These are phyloP conservation scores for Calliopum simillimum DNA, from an alignment of 2,888 invertebrate genomes.

Conservation along the genomic window DNA sequence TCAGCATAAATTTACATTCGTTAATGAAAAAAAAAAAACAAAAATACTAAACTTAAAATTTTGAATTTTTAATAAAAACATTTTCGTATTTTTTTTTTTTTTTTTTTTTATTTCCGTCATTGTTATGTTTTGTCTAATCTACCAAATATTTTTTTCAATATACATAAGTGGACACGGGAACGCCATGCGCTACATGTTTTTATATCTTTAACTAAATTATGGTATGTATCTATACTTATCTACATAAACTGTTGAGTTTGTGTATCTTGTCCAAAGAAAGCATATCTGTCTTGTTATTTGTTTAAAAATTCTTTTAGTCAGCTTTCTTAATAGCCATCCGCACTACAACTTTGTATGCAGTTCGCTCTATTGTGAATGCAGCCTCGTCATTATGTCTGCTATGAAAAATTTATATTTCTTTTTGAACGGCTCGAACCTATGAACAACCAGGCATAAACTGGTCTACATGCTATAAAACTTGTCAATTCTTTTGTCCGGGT, in stretches of 20 bases:
- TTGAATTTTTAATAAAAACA: slow-evolving; percentile 15
- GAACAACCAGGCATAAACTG: background rate
- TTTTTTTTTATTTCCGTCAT: background rate
- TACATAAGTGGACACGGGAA: slow-evolving; percentile 7
- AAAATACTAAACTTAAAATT: too few species aligned
- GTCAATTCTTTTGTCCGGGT: slow-evolving; percentile 18
- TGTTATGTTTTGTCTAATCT: background rate
- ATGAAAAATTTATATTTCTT: slow-evolving; percentile 3
- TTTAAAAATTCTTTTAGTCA: too few species aligned
- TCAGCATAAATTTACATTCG: slow-evolving; percentile 22
- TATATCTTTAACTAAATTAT: too few species aligned
- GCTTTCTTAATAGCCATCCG: background rate
- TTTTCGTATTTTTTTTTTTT: slow-evolving; percentile 1
- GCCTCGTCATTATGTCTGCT: slow-evolving; percentile 15
- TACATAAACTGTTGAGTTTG: too few species aligned
- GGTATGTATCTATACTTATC: background rate
- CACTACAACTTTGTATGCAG: background rate
- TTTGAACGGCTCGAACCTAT: too few species aligned
- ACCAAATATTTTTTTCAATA: slow-evolving; percentile 9
- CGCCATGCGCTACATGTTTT: slow-evolving; percentile 16
- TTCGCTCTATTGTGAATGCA: background rate
- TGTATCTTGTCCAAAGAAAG: too few species aligned
- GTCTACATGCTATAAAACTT: slow-evolving; percentile 8
- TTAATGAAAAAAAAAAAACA: background rate
- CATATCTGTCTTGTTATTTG: too few species aligned